Evolutionary conservation across 2,113 vertebrate genomes (phyloP), one percentile per base, ranked within the genome.

Genomic region (Ophiodon elongatus): DNA sequence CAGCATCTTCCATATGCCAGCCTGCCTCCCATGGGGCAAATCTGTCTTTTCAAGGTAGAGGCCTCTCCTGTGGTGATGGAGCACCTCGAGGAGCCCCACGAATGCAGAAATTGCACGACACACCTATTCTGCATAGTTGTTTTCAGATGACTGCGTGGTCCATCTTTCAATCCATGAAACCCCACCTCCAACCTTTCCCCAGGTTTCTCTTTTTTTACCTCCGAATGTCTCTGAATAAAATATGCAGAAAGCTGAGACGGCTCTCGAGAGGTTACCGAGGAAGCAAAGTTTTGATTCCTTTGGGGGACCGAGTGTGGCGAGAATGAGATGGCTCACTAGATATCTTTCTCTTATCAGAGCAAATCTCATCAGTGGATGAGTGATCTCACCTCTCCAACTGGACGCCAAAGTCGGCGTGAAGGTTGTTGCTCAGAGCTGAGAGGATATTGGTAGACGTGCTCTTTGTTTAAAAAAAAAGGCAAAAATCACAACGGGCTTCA

Each of bases 31-130:
- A 80, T 56, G 54, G 76, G 59, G 68, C 67, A 76, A 81, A 89
- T 88, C 80, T 63, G 79, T 93, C 92, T 88, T 83, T 56, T 83
- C 89, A 86, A 86, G 82, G 86, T 62, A 62, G 76, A 9, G 45
- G 31, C 59, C 62, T 81, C 59, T 78, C 81, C 41, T 17, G 66
- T 54, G 74, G 66, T 82, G 91, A 88, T 68, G 68, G 67, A 89
- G 76, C 57, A 83, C 85, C 68, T 77, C 11, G 15, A 66, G 74
- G 85, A 84, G 43, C 23, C 64, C 47, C 17, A 9, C 63, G 75
- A 83, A 82, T 76, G 62, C 73, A 68, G 35, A 69, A 79, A 66
- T 43, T 76, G 68, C 80, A 79, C 54, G 39, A 84, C 67, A 87
- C 79, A 76, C 60, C 50, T 79, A 25, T 83, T 78, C 39, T 78